Conservation (phyloP, 1,140 invertebrate genomes). For the Oppia nitens region DNA sequence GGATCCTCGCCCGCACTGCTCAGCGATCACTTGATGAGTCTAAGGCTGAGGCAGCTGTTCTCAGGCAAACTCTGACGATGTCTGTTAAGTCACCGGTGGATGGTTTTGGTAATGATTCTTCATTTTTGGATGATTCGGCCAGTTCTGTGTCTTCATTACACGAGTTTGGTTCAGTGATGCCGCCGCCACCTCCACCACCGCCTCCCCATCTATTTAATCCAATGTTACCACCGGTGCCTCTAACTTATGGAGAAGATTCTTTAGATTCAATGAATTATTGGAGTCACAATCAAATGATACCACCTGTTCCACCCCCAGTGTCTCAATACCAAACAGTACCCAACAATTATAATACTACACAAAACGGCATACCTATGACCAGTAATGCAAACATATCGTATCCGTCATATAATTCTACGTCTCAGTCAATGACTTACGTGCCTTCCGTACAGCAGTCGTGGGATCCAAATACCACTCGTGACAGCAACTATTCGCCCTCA, state of each 20-base stretch:
- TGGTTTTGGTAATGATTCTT: neutral
- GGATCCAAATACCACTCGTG: neutral
- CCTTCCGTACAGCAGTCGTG: neutral
- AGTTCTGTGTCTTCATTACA: constrained; percentile 7
- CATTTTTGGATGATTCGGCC: constrained; percentile 4
- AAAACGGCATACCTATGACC: neutral
- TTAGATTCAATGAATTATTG: neutral
- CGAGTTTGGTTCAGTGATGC: neutral
- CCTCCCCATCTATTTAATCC: neutral
- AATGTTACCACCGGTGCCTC: neutral
- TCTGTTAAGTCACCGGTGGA: constrained; percentile 6
- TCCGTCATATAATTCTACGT: neutral
- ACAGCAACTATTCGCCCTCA: neutral
- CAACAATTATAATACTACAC: neutral
- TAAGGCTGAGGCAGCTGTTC: constrained; percentile 45
- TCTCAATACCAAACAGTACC: neutral
- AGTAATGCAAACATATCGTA: neutral
- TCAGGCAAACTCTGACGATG: constrained; percentile 13
- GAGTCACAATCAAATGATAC: neutral
- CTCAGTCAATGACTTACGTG: neutral
- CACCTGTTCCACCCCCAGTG: neutral
- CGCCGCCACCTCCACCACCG: neutral
- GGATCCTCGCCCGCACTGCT: constrained; percentile 49
- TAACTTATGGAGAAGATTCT: neutral
- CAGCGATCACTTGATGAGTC: constrained; percentile 56